Percentiles rank a stretch among this genome's conserved stretches.
Conservation (phyloP, 2,113 vertebrate genomes). For the rat (Rattus norvegicus) region GRCr8 NC_086021.1:37542501-37543000, state of each 20-base stretch:
- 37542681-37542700: not conserved
- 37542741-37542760: not conserved
- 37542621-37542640: not conserved
- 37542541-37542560: not conserved
- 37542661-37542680: not conserved
- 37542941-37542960: not conserved
- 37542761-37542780: not conserved
- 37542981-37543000: too few relatives aligned
- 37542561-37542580: not conserved
- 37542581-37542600: not conserved
- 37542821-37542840: not conserved
- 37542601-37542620: not conserved
- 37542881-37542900: not conserved
- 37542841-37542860: not conserved
- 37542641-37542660: not conserved
- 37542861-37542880: not conserved
- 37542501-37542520: not conserved
- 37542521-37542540: fast-evolving
- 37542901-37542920: not conserved
- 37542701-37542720: not conserved
- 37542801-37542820: not conserved
- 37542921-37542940: not conserved
- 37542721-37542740: not conserved
- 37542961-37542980: not conserved
- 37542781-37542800: not conserved